Conservation (phyloP, 2,797 vertebrate species). For the Ptychobarbus kaznakovi region DNA sequence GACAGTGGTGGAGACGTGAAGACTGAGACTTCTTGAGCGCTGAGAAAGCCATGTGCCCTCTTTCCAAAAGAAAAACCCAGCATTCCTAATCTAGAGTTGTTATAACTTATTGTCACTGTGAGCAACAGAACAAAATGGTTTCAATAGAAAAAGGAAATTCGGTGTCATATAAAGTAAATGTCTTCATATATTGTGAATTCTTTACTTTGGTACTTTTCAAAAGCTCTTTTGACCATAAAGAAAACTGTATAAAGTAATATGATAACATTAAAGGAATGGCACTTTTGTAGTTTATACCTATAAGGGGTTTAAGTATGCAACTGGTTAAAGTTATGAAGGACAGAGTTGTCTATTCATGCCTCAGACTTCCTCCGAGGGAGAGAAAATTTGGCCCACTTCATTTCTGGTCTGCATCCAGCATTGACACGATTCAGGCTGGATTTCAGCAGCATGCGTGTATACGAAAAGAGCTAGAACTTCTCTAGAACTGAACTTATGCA, state of each 20-base stretch:
- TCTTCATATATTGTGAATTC: background rate
- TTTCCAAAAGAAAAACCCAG: constrained; percentile 64
- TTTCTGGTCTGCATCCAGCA: constrained; percentile 67
- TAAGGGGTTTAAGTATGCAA: constrained; percentile 52
- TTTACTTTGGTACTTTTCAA: background rate
- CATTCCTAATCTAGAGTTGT: constrained; percentile 74
- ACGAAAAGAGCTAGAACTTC: background rate
- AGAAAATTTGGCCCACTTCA: constrained; percentile 69
- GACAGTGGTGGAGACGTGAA: constrained; percentile 77
- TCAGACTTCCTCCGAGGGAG: constrained; percentile 61
- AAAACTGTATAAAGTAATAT: background rate
- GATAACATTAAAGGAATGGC: background rate
- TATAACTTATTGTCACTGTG: constrained; percentile 66
- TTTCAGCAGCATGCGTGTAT: constrained; percentile 56
- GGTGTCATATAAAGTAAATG: background rate
- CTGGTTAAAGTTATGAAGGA: constrained; percentile 63
- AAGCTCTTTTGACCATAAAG: background rate
- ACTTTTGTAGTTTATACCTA: background rate
- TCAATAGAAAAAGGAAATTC: constrained; percentile 4
- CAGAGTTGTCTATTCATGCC: constrained; percentile 67
- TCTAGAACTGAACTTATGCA: background rate
- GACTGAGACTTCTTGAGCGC: constrained; percentile 71
- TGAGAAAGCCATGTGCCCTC: constrained; percentile 68
- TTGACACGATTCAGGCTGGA: constrained; percentile 62
- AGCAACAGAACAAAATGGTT: constrained; percentile 61